phyloP scores from a whole-genome alignment of 2,113 vertebrate species.

The Colossoma macropomum region DNA sequence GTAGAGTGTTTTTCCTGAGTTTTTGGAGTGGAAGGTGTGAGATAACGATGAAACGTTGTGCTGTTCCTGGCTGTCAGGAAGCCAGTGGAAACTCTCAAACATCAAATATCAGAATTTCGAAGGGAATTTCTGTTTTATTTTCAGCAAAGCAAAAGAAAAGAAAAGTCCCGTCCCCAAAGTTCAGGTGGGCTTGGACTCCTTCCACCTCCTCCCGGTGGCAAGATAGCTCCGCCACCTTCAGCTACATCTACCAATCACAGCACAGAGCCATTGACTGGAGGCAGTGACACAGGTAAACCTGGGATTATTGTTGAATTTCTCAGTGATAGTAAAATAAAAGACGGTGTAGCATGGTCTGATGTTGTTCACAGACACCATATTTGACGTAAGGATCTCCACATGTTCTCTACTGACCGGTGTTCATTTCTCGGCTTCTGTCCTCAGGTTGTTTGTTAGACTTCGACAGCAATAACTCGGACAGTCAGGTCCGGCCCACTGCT shows the following conservation, averaged over 20 bases:
- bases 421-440: not conserved
- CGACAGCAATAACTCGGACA: constrained; percentile 74
- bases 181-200: constrained; percentile 85
- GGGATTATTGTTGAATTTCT: too few species aligned
- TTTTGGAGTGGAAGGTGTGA: too few species aligned
- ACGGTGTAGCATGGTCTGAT: too few species aligned
- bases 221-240: constrained; percentile 78
- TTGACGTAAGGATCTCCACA: too few species aligned
- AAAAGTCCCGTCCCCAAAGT: constrained; percentile 83
- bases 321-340: too few species aligned
- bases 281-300: constrained; percentile 75
- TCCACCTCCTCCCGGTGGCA: constrained; percentile 91
- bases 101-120: too few species aligned
- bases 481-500: constrained; percentile 60
- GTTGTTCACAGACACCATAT: too few species aligned
- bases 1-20: too few species aligned
- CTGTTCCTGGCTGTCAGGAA: too few species aligned
- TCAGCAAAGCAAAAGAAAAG: constrained; percentile 87
- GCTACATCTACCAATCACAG: constrained; percentile 78
- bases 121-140: constrained; percentile 42
- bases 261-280: constrained; percentile 77
- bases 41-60: too few species aligned
- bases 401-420: too few species aligned
- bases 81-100: too few species aligned
- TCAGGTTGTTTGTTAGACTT: constrained; percentile 75